phyloP scores from a whole-genome alignment of 2,113 vertebrate species.

The Chionodraco myersi region DNA sequence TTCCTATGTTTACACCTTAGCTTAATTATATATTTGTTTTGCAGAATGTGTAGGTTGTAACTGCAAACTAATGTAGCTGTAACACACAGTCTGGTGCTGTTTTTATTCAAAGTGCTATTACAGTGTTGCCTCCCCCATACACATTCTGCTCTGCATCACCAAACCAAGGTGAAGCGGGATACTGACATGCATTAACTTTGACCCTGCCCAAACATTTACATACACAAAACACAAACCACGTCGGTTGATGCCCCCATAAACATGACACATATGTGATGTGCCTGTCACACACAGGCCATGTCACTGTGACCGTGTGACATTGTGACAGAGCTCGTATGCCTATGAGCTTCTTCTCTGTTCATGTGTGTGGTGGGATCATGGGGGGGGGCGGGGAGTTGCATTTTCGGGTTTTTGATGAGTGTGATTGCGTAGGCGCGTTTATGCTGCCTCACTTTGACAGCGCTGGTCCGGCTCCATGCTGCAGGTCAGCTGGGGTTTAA shows the following conservation, averaged over 20 bases:
- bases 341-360: conserved; percentile 43
- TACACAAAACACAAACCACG: conserved; percentile 67
- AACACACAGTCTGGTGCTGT: neutral
- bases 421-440: conserved; percentile 49
- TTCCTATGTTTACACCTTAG: neutral
- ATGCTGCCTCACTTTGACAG: conserved; percentile 67
- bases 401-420: conserved; percentile 48
- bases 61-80: neutral
- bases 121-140: conserved; percentile 8
- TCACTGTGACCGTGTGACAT: conserved; percentile 62
- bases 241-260: conserved; percentile 63
- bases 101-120: conserved; percentile 20
- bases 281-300: conserved; percentile 57
- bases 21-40: neutral
- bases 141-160: conserved; percentile 41
- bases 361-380: neutral
- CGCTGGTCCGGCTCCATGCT: conserved; percentile 56
- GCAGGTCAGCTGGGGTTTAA: conserved; percentile 84
- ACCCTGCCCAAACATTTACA: conserved; percentile 74
- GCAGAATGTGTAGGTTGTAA: neutral
- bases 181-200: conserved; percentile 72
- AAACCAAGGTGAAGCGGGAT: conserved; percentile 69
- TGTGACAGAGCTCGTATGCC: conserved; percentile 51
- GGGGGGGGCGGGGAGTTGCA: neutral
- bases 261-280: conserved; percentile 70